These are phyloP conservation scores for Subacronicta megacephala DNA, from an alignment of 2,888 invertebrate genomes.

Conservation along the genomic window DNA sequence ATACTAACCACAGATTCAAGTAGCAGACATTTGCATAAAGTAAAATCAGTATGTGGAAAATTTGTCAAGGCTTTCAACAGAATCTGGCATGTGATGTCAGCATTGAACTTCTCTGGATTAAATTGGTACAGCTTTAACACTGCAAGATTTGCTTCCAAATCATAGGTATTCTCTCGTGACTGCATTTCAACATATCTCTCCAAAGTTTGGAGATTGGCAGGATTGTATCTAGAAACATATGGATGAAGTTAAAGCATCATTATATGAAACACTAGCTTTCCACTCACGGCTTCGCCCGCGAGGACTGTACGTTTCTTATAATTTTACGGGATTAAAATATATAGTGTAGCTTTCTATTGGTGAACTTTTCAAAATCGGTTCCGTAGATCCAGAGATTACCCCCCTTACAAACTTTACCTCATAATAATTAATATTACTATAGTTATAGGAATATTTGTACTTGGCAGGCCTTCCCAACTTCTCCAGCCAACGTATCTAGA, in stretches of 20 bases:
- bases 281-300: no score
- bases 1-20: conserved; percentile 91
- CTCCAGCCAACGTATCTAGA: neutral
- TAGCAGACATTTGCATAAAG: conserved; percentile 98
- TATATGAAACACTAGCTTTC: no score
- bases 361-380: no score
- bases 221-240: conserved; percentile 94
- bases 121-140: conserved; percentile 99
- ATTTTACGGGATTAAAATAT: no score
- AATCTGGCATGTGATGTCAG: conserved; percentile 96
- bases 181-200: conserved; percentile 98
- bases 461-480: no score
- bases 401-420: no score
- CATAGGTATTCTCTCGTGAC: conserved; percentile 97
- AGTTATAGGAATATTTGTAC: no score
- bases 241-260: no score
- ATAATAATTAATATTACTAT: no score
- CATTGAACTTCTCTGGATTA: conserved; percentile 96
- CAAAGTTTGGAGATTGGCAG: conserved; percentile 96
- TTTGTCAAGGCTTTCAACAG: conserved; percentile 98
- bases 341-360: no score
- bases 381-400: no score
- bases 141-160: conserved; percentile 98
- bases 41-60: conserved; percentile 99
- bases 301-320: no score